Evolutionary conservation across 2,888 invertebrate genomes (phyloP).

Genomic region (Agriopis marginaria): DNA sequence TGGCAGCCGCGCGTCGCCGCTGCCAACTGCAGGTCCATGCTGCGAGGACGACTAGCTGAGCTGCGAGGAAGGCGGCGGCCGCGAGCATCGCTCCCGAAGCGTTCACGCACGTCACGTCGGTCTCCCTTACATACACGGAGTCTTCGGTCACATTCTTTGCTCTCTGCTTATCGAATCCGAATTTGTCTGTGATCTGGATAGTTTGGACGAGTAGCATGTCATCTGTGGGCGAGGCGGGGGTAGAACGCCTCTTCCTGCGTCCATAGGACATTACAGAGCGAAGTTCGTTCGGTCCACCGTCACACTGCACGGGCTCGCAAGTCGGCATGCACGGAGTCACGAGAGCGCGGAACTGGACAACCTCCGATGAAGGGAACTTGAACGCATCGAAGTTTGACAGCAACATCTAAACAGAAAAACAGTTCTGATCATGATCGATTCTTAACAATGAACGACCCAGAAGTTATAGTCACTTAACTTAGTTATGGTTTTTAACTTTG

Average conservation of each 20-base stretch:
- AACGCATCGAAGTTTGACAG: slow-evolving; percentile 97
- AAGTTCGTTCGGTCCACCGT: slow-evolving; percentile 93
- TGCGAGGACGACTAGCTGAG: slow-evolving; percentile 94
- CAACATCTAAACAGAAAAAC: slow-evolving; percentile 87
- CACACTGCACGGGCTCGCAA: slow-evolving; percentile 96
- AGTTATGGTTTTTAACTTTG: too few species aligned
- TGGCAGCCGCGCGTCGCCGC: slow-evolving; percentile 89
- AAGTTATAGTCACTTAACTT: not conserved
- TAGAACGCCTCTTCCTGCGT: slow-evolving; percentile 91
- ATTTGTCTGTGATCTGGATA: slow-evolving; percentile 97
- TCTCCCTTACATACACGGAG: slow-evolving; percentile 90
- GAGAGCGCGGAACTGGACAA: slow-evolving; percentile 97
- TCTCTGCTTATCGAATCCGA: slow-evolving; percentile 92
- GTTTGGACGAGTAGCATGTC: slow-evolving; percentile 95
- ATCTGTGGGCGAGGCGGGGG: slow-evolving; percentile 87
- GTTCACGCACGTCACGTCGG: slow-evolving; percentile 89
- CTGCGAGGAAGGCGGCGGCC: slow-evolving; percentile 93
- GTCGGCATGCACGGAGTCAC: slow-evolving; percentile 97
- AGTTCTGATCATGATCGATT: slow-evolving; percentile 26
- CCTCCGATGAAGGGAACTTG: slow-evolving; percentile 98
- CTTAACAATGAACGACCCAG: not conserved
- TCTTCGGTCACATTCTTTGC: slow-evolving; percentile 89
- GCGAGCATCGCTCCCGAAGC: slow-evolving; percentile 93
- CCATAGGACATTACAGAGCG: slow-evolving; percentile 94
- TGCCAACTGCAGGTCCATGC: slow-evolving; percentile 96